Conservation (phyloP, 1,140 invertebrate genomes). For the Brachionus asplanchnoidis region DNA sequence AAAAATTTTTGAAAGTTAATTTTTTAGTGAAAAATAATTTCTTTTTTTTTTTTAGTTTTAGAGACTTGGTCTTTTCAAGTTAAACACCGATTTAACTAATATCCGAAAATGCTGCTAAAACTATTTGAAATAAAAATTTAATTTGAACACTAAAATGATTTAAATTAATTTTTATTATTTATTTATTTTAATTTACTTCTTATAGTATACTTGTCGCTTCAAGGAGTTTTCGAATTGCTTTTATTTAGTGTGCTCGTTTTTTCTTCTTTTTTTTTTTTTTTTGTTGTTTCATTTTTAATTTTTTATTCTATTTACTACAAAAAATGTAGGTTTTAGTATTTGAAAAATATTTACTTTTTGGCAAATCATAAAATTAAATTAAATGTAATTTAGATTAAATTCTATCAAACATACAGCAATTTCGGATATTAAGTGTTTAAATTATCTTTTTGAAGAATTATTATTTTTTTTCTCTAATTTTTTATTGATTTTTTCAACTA, state of each 20-base stretch:
- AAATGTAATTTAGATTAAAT: conserved; percentile 35
- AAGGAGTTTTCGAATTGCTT: conserved; percentile 23
- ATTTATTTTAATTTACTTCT: conserved; percentile 38
- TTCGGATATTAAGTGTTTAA: conserved; percentile 37
- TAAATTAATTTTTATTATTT: conserved; percentile 36
- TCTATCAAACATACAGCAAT: not conserved
- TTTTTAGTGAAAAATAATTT: not conserved
- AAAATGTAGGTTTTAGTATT: not conserved
- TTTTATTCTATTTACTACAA: not conserved
- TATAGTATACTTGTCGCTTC: conserved; percentile 34
- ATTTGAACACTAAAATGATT: conserved; percentile 2
- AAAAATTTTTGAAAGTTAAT: not conserved
- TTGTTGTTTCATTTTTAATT: no score
- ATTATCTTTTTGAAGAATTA: conserved; percentile 13
- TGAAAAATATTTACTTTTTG: not conserved
- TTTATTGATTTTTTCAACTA: conserved; percentile 13
- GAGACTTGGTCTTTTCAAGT: not conserved
- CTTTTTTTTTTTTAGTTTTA: not conserved
- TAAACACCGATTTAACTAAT: conserved; percentile 6
- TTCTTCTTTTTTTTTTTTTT: not conserved
- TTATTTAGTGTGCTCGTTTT: not conserved
- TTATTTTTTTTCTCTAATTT: not conserved
- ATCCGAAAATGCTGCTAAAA: conserved; percentile 9
- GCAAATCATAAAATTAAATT: conserved; percentile 29
- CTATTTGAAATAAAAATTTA: not conserved